Evolutionary conservation across 2,888 invertebrate species (phyloP), one percentile per base, ranked within the genome.

Genomic region (Azorinus chamasolen): DNA sequence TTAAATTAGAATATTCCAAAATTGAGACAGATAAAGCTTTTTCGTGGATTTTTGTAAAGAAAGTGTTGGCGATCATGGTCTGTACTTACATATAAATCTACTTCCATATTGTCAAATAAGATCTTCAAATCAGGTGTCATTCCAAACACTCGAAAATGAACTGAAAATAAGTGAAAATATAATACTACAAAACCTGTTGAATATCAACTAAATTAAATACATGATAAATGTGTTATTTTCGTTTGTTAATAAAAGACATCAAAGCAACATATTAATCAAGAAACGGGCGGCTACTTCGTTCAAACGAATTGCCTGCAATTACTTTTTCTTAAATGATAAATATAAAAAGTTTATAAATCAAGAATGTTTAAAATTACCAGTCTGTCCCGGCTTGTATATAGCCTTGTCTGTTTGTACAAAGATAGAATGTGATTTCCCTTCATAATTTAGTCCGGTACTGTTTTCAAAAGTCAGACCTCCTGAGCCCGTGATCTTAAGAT

Each of bases 121-220:
- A 97, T 96, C 88, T 95, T 95, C 59, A 97, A 93, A 85, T 96
- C 95, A 0, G 96, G 95, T 90, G 96, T 96, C 59, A 97, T 94
- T 24, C 96, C 95, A 16, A 97, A 93, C 8, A 96, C 95, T 88
- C 97, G 95, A 93, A 97, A 98, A 92, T 96, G 95, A 43, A 99
- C 95, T 92, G 84, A 57, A 84, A 86, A 76, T 18, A 39, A 4
- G 32, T 48, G 18, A 16, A 18, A 16, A 1, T 55, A 46, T 25
- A 6, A 50, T 32, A 39, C n/a, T 37, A 41, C 8, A 2, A 5
- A 3, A 18, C 6, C 8, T 39, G 41, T 41, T 43, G 18, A 43
- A 3, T 18, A 10, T 14, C n/a, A 55, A 18, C 37, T 6, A 37
- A 6, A 8, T 45, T 48, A 18, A 22, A 1, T 48, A n/a, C n/a